Evolutionary conservation across 2,113 vertebrate genomes (phyloP).

Genomic region (Solea solea): DNA sequence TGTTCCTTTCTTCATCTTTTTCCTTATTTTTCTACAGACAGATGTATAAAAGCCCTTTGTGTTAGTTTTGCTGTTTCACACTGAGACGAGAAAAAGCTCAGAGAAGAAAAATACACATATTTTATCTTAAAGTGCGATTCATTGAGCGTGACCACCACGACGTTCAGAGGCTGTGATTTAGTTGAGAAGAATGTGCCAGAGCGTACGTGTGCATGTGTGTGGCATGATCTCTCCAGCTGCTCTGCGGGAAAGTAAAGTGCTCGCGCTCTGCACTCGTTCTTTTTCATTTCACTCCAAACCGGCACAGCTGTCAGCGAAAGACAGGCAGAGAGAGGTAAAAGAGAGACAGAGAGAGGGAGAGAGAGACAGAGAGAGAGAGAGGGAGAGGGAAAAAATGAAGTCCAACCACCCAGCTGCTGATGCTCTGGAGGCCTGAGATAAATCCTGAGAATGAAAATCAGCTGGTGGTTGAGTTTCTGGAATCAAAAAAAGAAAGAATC

Average conservation of each 20-base stretch:
- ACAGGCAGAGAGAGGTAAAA: slow-evolving; percentile 10
- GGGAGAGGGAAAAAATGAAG: slow-evolving; percentile 11
- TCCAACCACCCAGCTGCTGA: not conserved
- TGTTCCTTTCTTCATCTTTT: not conserved
- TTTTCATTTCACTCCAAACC: slow-evolving; percentile 48
- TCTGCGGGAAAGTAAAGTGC: slow-evolving; percentile 58
- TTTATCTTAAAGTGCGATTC: no score
- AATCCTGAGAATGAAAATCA: slow-evolving; percentile 32
- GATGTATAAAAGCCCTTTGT: no score
- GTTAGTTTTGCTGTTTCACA: no score
- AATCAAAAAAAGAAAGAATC: not conserved
- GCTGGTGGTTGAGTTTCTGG: not conserved
- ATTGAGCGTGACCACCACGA: slow-evolving; percentile 24
- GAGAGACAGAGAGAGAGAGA: slow-evolving; percentile 17
- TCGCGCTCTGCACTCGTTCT: slow-evolving; percentile 44
- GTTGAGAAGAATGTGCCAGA: slow-evolving; percentile 19
- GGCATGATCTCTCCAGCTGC: slow-evolving; percentile 61
- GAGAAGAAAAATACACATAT: not conserved
- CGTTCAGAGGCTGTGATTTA: slow-evolving; percentile 21
- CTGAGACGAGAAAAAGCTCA: no score
- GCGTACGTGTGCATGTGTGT: slow-evolving; percentile 54
- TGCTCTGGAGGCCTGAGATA: slow-evolving; percentile 1
- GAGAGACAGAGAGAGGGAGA: slow-evolving; percentile 5
- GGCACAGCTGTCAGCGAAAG: slow-evolving; percentile 64
- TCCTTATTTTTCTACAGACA: not conserved